Evolutionary conservation across 2,888 invertebrate genomes (phyloP).

Genomic region (Tipula helvola): DNA sequence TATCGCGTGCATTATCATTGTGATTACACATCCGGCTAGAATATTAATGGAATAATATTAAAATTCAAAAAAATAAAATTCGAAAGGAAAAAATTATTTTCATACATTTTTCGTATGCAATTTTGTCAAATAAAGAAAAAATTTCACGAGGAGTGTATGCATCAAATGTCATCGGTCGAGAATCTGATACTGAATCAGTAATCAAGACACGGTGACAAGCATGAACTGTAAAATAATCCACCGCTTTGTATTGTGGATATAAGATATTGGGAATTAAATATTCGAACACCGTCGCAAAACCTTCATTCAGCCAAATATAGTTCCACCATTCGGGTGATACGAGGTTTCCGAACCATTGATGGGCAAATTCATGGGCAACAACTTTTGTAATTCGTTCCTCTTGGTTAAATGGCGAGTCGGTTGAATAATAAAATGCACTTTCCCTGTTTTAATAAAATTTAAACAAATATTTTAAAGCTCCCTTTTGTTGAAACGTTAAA

Average conservation of each 20-base stretch:
- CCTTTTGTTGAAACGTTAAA: not conserved
- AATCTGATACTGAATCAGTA: slow-evolving; percentile 57
- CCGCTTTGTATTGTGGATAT: slow-evolving; percentile 52
- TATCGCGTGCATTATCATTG: not conserved
- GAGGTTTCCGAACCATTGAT: slow-evolving; percentile 37
- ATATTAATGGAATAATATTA: not conserved
- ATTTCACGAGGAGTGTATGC: slow-evolving; percentile 77
- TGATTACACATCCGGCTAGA: slow-evolving; percentile 23
- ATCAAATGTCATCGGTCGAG: slow-evolving; percentile 69
- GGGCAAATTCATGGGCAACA: slow-evolving; percentile 38
- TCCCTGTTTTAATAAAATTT: not conserved
- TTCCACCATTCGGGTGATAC: slow-evolving; percentile 34
- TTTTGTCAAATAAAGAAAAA: slow-evolving; percentile 66
- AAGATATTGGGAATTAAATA: slow-evolving; percentile 46
- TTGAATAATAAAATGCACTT: not conserved
- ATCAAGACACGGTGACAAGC: slow-evolving; percentile 61
- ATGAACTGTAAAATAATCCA: slow-evolving; percentile 62
- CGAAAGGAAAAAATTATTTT: not conserved
- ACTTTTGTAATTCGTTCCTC: not conserved
- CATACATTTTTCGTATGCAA: slow-evolving; percentile 77
- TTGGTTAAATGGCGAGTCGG: not conserved
- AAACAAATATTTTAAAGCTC: not conserved
- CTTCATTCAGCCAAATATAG: slow-evolving; percentile 53
- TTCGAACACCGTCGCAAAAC: slow-evolving; percentile 54
- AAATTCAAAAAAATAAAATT: too few species aligned